phyloP scores from a whole-genome alignment of 2,888 invertebrate species.

The Heteromyza rotundicornis region DNA sequence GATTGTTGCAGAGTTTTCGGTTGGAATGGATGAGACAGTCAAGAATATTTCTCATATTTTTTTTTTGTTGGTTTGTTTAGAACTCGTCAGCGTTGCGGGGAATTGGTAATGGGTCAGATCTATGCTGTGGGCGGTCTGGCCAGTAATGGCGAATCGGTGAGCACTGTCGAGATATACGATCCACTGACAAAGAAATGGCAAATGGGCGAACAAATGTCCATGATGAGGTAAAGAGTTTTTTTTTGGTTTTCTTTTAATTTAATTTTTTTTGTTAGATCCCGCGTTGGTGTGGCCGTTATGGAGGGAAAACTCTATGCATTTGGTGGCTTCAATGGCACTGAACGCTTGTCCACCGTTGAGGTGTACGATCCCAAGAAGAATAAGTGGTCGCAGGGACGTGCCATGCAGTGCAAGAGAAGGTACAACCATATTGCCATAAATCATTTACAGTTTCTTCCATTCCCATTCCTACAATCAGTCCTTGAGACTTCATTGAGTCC shows the following conservation, averaged over 20 bases:
- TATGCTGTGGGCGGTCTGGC: constrained; percentile 88
- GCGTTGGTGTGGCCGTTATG: constrained; percentile 85
- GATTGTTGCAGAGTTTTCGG: constrained; percentile 75
- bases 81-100: constrained; percentile 77
- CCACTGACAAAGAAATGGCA: constrained; percentile 75
- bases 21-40: constrained; percentile 9
- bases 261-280: constrained; percentile 65
- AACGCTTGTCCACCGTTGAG: constrained; percentile 83
- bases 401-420: constrained; percentile 83
- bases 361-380: constrained; percentile 77
- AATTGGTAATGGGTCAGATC: constrained; percentile 77
- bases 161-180: constrained; percentile 85
- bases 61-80: constrained; percentile 53
- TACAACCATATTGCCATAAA: constrained; percentile 56
- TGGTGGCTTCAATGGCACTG: constrained; percentile 84
- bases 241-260: not conserved
- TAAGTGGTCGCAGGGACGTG: constrained; percentile 77
- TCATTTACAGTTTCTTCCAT: no score
- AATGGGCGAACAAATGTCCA: constrained; percentile 82
- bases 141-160: constrained; percentile 81
- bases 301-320: constrained; percentile 80
- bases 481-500: no score
- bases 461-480: no score
- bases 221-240: constrained; percentile 64
- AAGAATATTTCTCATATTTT: not conserved